Base-by-base conservation (phyloP, 2,797 vertebrate species). In the Cyclopterus lumpus region DNA sequence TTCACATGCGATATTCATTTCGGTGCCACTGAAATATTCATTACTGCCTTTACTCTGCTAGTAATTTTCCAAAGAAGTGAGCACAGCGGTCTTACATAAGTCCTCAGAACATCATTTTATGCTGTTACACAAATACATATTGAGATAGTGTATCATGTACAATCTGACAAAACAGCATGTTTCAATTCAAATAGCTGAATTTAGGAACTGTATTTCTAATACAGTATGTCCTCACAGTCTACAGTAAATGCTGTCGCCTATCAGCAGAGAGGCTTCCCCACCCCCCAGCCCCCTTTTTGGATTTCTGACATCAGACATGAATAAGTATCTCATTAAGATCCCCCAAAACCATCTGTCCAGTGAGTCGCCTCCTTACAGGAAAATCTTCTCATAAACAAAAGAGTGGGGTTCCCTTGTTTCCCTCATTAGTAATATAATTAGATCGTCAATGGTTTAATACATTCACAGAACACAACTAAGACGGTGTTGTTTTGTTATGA, bases 301-400 rank as follows among this genome's bases (percentile, higher is more conserved):
- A 85, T 86, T 80, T 91, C 86, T 91, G 88, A 89, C 88, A 93
- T 88, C 79, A 91, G 86, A 91, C 88, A 84, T 91, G 89, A 91
- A 91, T 91, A 92, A 91, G 73, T 66, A 86, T 87, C 90, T 93
- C 88, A 91, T 92, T 91, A 91, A 73, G 82, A 88, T 83, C 82
- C 87, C 84, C 90, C 81, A 82, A 84, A 93, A 93, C 91, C 92
- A 91, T 93, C 92, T 93, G 91, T 81, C 84, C 86, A 80, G 71
- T 75, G 61, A 84, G 81, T 83, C 85, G 80, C 78, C 86, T 89
- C 83, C 79, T 87, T 64, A 77, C 75, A 62, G 68, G 42, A 77
- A 78, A 85, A 86, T 64, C 65, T 63, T 63, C 67, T 20, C 40
- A 49, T 74, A 87, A 83, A 93, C 89, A 93, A 92, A 90, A 88